Base-by-base conservation (phyloP, 2,888 invertebrate species). In the Ormia ochracea region DNA sequence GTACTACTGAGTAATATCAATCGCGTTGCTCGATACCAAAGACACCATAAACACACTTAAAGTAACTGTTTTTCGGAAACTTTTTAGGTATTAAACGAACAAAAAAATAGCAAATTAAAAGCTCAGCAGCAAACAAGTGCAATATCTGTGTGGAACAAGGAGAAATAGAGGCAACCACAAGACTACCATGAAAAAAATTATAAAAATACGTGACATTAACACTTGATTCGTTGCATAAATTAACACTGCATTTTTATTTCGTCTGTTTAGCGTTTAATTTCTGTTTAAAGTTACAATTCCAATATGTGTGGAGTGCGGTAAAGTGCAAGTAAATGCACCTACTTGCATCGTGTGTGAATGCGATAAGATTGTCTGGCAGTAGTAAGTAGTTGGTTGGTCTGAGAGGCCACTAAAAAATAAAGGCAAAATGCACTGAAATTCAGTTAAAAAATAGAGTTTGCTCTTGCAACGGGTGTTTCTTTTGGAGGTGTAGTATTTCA, bases 211-310 rank as follows among this genome's bases (percentile, higher is more conserved):
- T 80, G 80, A 80, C 80, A 80, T 80, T 80, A 80, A 76, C 80
- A 80, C 80, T 81, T 78, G 78, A 81, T 81, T 78, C 81, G 77
- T 61, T 81, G 81, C 81, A 81, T 81, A 81, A 69, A 74, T 81
- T 81, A 81, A 81, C 81, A 66, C 81, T 74, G 78, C 65, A 81
- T 74, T 74, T 81, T 78, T 56, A 50, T 56, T 36, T 52, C 33
- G 59, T 75, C 70, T 63, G 56, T 70, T 56, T 70, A 36, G 63
- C 70, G 63, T 33, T 70, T 70, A 63, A 70, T 65, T 61, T 72
- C 26, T 63, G 78, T 41, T 73, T 63, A 41, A 69, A 65, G 52
- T 77, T 77, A 52, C 77, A 77, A 65, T 65, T 52, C 48, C 31
- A 58, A 26, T 26, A 26, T 23, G 36, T 14, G 31, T 45, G 26